A percentile compares a stretch with the other conserved stretches of the same genome.
Evolutionary conservation across 1,140 invertebrate species (phyloP).

Genomic region (Heliconius nattereri): DNA sequence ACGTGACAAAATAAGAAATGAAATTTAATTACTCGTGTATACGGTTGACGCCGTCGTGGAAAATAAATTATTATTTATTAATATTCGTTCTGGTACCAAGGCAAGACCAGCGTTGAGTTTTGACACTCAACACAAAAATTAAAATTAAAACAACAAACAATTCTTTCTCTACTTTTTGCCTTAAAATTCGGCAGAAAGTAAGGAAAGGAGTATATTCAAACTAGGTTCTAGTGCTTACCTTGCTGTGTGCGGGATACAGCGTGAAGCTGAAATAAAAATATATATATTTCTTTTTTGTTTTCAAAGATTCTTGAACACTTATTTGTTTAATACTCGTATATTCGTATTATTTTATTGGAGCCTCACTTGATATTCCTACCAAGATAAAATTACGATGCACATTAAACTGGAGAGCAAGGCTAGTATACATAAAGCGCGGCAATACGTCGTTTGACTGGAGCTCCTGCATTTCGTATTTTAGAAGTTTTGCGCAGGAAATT

Average conservation of each 20-base stretch:
- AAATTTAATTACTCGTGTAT: not conserved
- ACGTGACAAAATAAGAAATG: not conserved
- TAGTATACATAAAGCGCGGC: conserved; percentile 4
- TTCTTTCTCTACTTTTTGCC: no score
- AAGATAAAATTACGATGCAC: not conserved
- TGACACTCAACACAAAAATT: no score
- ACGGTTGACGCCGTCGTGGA: not conserved
- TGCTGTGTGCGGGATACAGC: not conserved
- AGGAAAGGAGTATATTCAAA: not conserved
- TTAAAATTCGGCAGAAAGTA: not conserved
- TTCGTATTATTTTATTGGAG: not conserved
- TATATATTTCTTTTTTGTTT: not conserved
- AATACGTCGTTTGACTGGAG: conserved; percentile 3
- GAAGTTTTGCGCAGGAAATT: not conserved
- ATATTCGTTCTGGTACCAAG: no score
- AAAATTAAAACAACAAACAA: no score
- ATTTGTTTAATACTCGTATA: not conserved
- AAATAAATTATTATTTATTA: not conserved
- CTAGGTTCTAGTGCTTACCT: not conserved
- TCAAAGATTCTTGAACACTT: not conserved
- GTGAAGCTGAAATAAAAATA: not conserved
- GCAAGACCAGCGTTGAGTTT: no score
- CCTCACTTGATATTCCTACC: not conserved
- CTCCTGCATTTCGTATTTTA: not conserved
- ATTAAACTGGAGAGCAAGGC: conserved; percentile 2